These are phyloP conservation scores for Cepaea hortensis DNA, from an alignment of 2,888 invertebrate genomes.

Conservation along the genomic window DNA sequence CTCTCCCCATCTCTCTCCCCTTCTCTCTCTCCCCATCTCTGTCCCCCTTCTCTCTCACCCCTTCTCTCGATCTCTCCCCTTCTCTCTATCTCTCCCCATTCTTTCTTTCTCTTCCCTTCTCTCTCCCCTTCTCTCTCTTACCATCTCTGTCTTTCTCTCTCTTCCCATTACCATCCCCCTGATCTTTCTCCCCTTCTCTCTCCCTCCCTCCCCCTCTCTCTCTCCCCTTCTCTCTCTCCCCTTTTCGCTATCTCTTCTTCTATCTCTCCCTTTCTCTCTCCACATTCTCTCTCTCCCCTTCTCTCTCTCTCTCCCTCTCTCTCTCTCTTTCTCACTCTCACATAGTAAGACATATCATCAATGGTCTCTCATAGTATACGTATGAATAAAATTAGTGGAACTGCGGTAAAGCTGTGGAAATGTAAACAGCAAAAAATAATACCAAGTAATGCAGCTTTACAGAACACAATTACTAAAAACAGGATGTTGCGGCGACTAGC, in stretches of 20 bases:
- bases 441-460: no score
- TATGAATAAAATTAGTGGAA: no score
- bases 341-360: not conserved
- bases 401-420: not conserved
- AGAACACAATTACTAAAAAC: no score
- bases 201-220: not conserved
- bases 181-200: not conserved
- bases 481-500: no score
- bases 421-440: not conserved
- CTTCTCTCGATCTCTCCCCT: not conserved
- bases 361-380: not conserved
- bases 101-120: no score
- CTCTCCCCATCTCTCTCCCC: constrained; percentile 13
- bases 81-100: not conserved
- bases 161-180: no score
- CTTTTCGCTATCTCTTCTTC: not conserved
- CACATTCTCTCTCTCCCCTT: not conserved
- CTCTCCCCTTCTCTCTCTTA: no score
- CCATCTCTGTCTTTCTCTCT: no score
- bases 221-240: not conserved
- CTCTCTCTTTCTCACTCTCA: not conserved
- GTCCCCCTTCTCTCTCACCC: not conserved
- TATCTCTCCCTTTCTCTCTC: not conserved
- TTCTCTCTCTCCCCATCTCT: not conserved
- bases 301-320: not conserved